Percentiles rank a stretch among this genome's conserved stretches.
Conservation (phyloP, 2,797 vertebrate genomes). For the Buceros bicornis region DNA sequence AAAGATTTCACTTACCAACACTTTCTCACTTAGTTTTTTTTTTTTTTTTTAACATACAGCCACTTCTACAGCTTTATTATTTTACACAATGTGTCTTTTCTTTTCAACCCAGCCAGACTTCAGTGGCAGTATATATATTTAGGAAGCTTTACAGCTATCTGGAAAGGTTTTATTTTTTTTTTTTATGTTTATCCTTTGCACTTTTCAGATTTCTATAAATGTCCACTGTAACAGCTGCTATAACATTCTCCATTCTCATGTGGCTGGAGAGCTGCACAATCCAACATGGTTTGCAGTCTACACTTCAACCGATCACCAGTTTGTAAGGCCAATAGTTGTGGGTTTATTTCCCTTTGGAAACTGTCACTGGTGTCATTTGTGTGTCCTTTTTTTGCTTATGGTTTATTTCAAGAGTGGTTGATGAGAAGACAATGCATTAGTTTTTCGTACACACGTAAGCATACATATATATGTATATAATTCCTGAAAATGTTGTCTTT, state of each 20-base stretch:
- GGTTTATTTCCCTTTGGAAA: neutral
- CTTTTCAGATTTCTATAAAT: slow-evolving; percentile 66
- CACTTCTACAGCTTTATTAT: slow-evolving; percentile 9
- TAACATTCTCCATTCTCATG: slow-evolving; percentile 43
- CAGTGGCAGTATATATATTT: slow-evolving; percentile 37
- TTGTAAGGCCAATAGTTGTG: slow-evolving; percentile 7
- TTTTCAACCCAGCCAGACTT: slow-evolving; percentile 27
- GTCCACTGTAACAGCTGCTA: slow-evolving; percentile 50
- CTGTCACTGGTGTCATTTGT: neutral
- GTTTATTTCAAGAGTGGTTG: slow-evolving; percentile 26
- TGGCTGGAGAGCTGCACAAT: slow-evolving; percentile 25
- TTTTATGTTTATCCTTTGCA: slow-evolving; percentile 61
- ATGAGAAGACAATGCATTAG: neutral
- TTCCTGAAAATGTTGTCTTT: neutral
- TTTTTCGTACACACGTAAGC: neutral
- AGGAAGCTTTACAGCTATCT: slow-evolving; percentile 52
- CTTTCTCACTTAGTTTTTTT: neutral
- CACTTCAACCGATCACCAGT: slow-evolving; percentile 42
- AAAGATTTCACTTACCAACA: neutral
- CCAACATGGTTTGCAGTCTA: slow-evolving; percentile 53
- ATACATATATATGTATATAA: neutral
- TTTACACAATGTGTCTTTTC: neutral
- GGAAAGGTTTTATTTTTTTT: slow-evolving; percentile 54
- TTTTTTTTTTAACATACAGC: neutral
- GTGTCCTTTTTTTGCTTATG: neutral